phyloP scores from a whole-genome alignment of 2,888 invertebrate species.

The Mystacides longicornis region DNA sequence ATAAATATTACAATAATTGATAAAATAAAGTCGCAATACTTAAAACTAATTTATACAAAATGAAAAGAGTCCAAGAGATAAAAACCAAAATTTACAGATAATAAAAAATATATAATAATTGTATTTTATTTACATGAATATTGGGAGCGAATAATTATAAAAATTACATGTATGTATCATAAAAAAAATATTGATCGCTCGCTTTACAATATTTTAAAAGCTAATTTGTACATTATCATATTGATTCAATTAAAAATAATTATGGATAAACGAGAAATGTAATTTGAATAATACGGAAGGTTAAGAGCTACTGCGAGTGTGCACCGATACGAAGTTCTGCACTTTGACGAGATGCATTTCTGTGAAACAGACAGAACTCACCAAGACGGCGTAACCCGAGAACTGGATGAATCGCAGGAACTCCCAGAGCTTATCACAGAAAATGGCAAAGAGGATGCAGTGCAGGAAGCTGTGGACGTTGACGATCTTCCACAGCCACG shows the following conservation, averaged over 20 bases:
- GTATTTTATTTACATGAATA: no score
- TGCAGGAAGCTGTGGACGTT: constrained; percentile 75
- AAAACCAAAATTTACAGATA: no score
- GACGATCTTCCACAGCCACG: constrained; percentile 68
- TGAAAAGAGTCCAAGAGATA: no score
- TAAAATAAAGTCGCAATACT: no score
- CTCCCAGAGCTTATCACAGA: constrained; percentile 75
- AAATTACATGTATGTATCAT: no score
- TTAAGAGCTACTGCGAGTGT: neutral
- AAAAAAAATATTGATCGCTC: no score
- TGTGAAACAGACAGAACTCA: constrained; percentile 59
- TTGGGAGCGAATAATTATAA: no score
- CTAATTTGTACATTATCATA: neutral
- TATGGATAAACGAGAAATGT: neutral
- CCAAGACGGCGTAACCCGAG: constrained; percentile 60
- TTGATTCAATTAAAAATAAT: neutral
- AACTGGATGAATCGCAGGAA: constrained; percentile 65
- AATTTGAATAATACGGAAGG: no score
- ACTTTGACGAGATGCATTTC: constrained; percentile 64
- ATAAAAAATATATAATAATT: no score
- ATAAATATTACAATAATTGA: no score
- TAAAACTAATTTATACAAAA: no score
- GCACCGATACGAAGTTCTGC: constrained; percentile 43
- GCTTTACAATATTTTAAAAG: no score
- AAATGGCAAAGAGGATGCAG: constrained; percentile 65